phyloP scores from a whole-genome alignment of 1,140 invertebrate species.

The Cataglyphis hispanica region DNA sequence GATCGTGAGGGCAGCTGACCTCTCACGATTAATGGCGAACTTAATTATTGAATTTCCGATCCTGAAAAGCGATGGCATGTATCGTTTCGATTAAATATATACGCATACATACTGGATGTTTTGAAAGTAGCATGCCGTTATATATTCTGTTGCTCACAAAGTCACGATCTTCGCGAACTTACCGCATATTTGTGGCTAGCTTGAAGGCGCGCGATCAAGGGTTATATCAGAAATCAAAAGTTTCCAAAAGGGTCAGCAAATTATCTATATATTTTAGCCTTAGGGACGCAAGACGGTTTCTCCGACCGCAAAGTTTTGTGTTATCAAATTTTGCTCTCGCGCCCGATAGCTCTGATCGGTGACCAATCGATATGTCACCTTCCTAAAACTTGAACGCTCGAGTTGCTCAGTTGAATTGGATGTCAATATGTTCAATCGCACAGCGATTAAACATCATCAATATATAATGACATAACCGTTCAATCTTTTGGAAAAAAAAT shows the following conservation, averaged over 20 bases:
- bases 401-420: slow-evolving; percentile 32
- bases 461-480: background rate
- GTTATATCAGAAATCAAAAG: slow-evolving; percentile 9
- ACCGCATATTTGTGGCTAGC: background rate
- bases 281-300: background rate
- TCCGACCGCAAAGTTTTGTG: background rate
- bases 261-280: slow-evolving; percentile 41
- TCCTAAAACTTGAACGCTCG: background rate
- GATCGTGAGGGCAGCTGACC: slow-evolving; percentile 78
- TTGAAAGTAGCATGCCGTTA: background rate
- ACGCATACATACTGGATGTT: slow-evolving; percentile 41
- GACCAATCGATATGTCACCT: slow-evolving; percentile 19
- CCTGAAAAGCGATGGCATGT: background rate
- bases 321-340: slow-evolving; percentile 14
- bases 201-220: background rate
- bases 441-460: slow-evolving; percentile 4
- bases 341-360: slow-evolving; percentile 17
- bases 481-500: background rate
- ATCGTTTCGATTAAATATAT: slow-evolving; percentile 48
- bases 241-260: background rate
- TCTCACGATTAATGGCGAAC: slow-evolving; percentile 83
- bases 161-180: background rate
- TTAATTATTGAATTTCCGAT: slow-evolving; percentile 78
- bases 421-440: slow-evolving; percentile 2
- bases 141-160: background rate